These are phyloP conservation scores for Belonocnema kinseyi DNA, from an alignment of 1,140 invertebrate species.

Conservation along the genomic window DNA sequence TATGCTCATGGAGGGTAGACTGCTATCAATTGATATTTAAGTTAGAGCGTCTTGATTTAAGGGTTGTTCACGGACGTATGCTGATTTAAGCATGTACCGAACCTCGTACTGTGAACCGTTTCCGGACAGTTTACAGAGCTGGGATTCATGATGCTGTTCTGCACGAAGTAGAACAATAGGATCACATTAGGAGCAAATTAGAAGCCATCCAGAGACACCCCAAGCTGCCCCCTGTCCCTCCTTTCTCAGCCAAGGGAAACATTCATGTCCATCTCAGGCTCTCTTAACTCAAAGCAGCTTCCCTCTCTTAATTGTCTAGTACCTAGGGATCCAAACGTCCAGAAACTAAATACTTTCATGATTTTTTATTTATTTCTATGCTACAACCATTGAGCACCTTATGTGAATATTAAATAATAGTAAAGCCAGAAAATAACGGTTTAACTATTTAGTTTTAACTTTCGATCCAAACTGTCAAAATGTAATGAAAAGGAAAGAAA, in stretches of 20 bases:
- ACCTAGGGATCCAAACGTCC: no score
- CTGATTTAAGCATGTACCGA: background rate
- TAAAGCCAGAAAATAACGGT: no score
- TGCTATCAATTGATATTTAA: background rate
- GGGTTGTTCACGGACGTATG: background rate
- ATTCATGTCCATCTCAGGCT: background rate
- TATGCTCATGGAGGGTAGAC: background rate
- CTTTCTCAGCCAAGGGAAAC: background rate
- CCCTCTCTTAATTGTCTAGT: slow-evolving; percentile 15
- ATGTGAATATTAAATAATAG: no score
- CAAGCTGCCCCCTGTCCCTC: background rate
- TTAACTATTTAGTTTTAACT: no score
- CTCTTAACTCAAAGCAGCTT: background rate
- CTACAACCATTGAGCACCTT: no score
- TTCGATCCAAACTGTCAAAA: no score
- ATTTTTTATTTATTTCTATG: no score
- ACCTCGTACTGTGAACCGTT: slow-evolving; percentile 10
- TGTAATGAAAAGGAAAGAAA: no score
- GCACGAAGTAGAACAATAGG: slow-evolving; percentile 20
- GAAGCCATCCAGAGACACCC: slow-evolving; percentile 16
- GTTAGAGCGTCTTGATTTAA: background rate
- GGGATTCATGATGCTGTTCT: slow-evolving; percentile 18
- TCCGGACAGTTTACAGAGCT: slow-evolving; percentile 23
- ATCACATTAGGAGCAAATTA: slow-evolving; percentile 26
- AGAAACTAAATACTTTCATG: no score